Percentiles rank a stretch among this genome's conserved stretches.
phyloP scores from a whole-genome alignment of 2,797 vertebrate species.

The Hydrolagus colliei region DNA sequence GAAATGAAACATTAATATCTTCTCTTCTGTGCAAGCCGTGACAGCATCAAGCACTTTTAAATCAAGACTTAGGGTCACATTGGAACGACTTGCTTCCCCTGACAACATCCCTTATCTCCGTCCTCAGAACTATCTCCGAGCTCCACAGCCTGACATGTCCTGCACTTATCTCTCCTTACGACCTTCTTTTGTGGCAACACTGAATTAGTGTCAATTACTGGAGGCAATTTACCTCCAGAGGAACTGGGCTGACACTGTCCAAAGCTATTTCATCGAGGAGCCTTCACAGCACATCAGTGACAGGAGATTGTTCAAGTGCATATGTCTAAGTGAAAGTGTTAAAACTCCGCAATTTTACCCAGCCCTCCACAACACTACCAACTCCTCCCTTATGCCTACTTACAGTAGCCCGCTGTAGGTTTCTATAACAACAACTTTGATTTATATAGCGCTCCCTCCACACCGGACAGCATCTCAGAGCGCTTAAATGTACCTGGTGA shows the following conservation, averaged over 20 bases:
- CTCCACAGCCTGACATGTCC: not conserved
- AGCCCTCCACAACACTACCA: too few relatives aligned
- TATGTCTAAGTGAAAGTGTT: not conserved
- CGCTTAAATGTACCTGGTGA: too few relatives aligned
- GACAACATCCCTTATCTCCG: not conserved
- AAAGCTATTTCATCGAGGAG: not conserved
- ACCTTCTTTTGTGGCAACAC: not conserved
- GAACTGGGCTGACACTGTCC: not conserved
- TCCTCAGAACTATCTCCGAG: not conserved
- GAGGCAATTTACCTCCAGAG: not conserved
- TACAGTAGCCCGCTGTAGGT: too few relatives aligned
- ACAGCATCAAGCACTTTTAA: not conserved
- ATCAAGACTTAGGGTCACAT: not conserved
- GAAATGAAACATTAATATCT: not conserved
- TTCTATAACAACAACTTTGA: too few relatives aligned
- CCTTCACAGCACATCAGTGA: not conserved
- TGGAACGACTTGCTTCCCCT: not conserved
- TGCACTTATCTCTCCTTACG: not conserved
- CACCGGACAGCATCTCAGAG: too few relatives aligned
- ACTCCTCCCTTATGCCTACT: too few relatives aligned
- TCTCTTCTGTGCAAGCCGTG: not conserved
- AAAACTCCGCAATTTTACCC: too few relatives aligned
- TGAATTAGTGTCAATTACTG: not conserved
- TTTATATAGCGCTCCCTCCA: too few relatives aligned
- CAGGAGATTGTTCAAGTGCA: not conserved